Base-by-base conservation (phyloP, 2,888 invertebrate species). In the Pristionchus exspectatus region DNA sequence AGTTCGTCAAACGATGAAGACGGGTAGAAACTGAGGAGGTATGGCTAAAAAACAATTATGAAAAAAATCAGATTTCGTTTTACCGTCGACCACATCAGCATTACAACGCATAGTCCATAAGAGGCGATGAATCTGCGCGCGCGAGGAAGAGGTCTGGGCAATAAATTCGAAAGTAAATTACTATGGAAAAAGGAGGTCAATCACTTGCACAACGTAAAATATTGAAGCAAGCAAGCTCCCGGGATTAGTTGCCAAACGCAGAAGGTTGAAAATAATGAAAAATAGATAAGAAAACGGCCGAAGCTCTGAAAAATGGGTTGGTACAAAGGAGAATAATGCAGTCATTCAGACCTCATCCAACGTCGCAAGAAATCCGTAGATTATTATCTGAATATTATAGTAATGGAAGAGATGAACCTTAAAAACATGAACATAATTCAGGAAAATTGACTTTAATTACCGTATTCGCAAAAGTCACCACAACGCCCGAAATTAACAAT, bases 51-150 rank as follows among this genome's bases (percentile, higher is more conserved):
- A 16, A 4, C 18, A 33, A 27, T 30, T 33, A 16, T 7, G 18
- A 33, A 72, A 3, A 12, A 1, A 72, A 27, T 4, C 2, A 30
- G 27, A n/a, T 2, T 0, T 30, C 1, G 16, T 14, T 12, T 9
- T 81, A 81, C 81, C 81, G 81, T 50, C 7, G 44, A 44, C 81
- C 81, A 81, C 1, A 54, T 10, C 12, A 81, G 81, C 50, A 81
- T 81, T 16, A n/a, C 81, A 50, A 21, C n/a, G 14, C 81, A 81
- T 27, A n/a, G 33, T 27, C n/a, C 81, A 27, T 81, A 81, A 7
- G 81, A 44, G 7, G 54, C n/a, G 7, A 54, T 14, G 54, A 81
- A 54, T 24, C 50, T 4, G 10, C 50, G 44, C 10, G 9, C 9
- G 2, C 27, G 4, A 9, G 81, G 21, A 3, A 81, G 81, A 9